Evolutionary conservation across 2,888 invertebrate species (phyloP).

Genomic region (Graphium colonna): DNA sequence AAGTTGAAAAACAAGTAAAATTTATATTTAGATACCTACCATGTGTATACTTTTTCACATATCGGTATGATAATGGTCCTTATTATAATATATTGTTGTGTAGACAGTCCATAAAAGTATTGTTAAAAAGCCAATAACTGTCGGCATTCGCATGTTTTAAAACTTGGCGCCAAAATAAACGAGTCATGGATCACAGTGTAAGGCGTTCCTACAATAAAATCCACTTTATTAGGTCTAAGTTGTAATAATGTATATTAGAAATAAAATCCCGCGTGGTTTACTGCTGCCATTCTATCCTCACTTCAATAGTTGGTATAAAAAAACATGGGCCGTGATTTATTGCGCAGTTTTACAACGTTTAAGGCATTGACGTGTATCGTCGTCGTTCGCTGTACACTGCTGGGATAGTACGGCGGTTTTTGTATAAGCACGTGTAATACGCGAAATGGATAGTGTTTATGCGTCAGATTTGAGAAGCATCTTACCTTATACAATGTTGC

Average conservation of each 20-base stretch:
- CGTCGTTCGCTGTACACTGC: conserved; percentile 25
- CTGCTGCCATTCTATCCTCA: conserved; percentile 47
- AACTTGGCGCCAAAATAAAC: conserved; percentile 25
- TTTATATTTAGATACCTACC: background rate
- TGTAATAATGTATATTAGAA: conserved; percentile 56
- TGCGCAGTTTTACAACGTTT: conserved; percentile 23
- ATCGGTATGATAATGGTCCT: background rate
- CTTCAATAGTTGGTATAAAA: conserved; percentile 51
- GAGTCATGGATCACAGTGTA: conserved; percentile 21
- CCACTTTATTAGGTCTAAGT: conserved; percentile 52
- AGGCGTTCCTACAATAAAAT: background rate
- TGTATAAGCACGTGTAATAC: conserved; percentile 26
- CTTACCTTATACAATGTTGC: conserved; percentile 45
- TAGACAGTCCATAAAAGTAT: background rate
- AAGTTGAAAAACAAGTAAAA: background rate
- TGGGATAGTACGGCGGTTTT: conserved; percentile 7
- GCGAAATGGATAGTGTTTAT: conserved; percentile 19
- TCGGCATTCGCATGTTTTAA: background rate
- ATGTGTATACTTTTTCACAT: too few species aligned
- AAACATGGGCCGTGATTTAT: conserved; percentile 30
- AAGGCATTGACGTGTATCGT: background rate
- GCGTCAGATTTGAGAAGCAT: background rate
- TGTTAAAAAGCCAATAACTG: background rate
- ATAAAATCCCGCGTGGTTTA: conserved; percentile 44
- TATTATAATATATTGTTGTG: background rate